These are phyloP conservation scores for Hippocampus kuda DNA, from an alignment of 2,797 vertebrate species.

Conservation along the genomic window DNA sequence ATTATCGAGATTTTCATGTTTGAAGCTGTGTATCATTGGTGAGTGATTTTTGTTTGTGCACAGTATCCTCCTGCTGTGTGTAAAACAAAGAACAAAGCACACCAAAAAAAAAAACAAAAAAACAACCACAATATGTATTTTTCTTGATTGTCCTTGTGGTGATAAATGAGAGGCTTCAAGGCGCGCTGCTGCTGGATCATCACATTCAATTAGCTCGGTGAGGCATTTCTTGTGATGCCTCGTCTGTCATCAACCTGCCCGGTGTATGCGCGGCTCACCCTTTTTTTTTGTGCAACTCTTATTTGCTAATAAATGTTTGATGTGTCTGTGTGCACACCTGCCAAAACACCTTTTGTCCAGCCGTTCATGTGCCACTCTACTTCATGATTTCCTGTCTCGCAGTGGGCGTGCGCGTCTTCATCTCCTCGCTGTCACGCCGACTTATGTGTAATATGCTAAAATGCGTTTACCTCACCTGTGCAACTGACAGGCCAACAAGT, in stretches of 20 bases:
- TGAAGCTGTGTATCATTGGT: slow-evolving; percentile 30
- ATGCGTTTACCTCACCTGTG: slow-evolving; percentile 62
- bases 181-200: slow-evolving; percentile 44
- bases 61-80: not conserved
- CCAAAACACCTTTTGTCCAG: slow-evolving; percentile 21
- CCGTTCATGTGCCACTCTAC: slow-evolving; percentile 25
- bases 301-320: slow-evolving; percentile 17
- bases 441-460: slow-evolving; percentile 64
- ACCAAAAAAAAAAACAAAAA: not conserved
- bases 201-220: slow-evolving; percentile 51
- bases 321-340: slow-evolving; percentile 30
- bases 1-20: slow-evolving; percentile 52
- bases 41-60: slow-evolving; percentile 20
- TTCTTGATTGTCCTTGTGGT: slow-evolving; percentile 39
- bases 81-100: slow-evolving; percentile 28
- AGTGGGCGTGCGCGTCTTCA: slow-evolving; percentile 55
- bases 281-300: slow-evolving; percentile 14
- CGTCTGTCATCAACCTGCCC: slow-evolving; percentile 31
- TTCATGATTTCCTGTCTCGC: slow-evolving; percentile 44
- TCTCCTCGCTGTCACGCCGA: slow-evolving; percentile 57
- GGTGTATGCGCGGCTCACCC: slow-evolving; percentile 18
- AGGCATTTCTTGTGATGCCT: slow-evolving; percentile 41
- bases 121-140: slow-evolving; percentile 30
- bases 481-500: slow-evolving; percentile 35
- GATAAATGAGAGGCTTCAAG: slow-evolving; percentile 15